phyloP scores from a whole-genome alignment of 2,113 vertebrate genomes.

The Xenopus borealis region DNA sequence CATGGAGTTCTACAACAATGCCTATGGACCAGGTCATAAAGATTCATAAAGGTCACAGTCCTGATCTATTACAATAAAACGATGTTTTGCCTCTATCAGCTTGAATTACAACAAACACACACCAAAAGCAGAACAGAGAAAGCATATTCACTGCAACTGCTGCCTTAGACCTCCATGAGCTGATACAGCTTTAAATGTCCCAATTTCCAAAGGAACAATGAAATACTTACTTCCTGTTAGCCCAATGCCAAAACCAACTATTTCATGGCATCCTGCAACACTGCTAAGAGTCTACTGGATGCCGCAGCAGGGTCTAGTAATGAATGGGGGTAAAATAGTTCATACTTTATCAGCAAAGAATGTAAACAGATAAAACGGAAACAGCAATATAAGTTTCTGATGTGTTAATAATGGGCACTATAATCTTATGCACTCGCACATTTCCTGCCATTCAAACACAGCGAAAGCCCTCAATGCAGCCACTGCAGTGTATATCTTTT shows the following conservation, averaged over 20 bases:
- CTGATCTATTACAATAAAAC: too few species aligned
- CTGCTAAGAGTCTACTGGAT: slow-evolving; percentile 54
- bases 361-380: slow-evolving; percentile 70
- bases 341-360: slow-evolving; percentile 61
- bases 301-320: slow-evolving; percentile 52
- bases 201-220: slow-evolving; percentile 68
- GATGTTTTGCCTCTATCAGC: too few species aligned
- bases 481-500: slow-evolving; percentile 25
- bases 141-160: not conserved
- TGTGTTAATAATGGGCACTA: slow-evolving; percentile 63
- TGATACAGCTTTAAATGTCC: slow-evolving; percentile 50
- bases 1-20: too few species aligned
- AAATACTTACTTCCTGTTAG: slow-evolving; percentile 63
- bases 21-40: too few species aligned
- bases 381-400: slow-evolving; percentile 58
- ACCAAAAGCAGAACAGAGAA: too few species aligned
- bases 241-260: slow-evolving; percentile 63
- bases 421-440: slow-evolving; percentile 64
- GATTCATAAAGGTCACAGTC: too few species aligned
- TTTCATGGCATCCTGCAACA: slow-evolving; percentile 48
- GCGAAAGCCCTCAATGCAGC: slow-evolving; percentile 11
- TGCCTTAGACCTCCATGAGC: not conserved
- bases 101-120: too few species aligned
- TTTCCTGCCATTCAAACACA: slow-evolving; percentile 62
- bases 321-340: slow-evolving; percentile 55